Conservation (phyloP, 2,113 vertebrate genomes). For the Vulpes ferrilata region DNA sequence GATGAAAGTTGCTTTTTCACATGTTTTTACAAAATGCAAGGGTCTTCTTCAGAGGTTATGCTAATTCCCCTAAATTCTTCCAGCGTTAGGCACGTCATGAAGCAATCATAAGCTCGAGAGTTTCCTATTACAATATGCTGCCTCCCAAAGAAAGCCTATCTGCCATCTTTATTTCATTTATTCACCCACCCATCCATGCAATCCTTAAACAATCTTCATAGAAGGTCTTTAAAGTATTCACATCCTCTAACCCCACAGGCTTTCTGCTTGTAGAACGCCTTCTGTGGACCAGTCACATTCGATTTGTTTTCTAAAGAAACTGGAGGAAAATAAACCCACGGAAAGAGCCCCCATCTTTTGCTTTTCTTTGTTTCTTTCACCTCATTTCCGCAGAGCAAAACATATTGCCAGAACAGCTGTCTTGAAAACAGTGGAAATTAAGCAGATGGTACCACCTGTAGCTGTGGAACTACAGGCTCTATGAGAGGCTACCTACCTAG, state of each 20-base stretch:
- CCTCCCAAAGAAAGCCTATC: constrained; percentile 42
- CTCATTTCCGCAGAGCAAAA: constrained; percentile 54
- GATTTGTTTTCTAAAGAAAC: constrained; percentile 45
- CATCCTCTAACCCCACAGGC: neutral
- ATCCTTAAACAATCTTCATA: neutral
- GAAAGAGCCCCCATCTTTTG: neutral
- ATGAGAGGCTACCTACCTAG: neutral
- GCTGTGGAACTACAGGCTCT: constrained; percentile 30
- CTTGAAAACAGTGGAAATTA: constrained; percentile 2
- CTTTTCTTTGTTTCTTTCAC: constrained; percentile 70
- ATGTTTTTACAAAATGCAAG: constrained; percentile 24
- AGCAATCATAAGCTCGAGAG: neutral
- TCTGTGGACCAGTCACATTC: neutral
- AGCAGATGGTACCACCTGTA: constrained; percentile 66
- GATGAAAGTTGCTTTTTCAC: constrained; percentile 14
- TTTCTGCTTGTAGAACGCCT: neutral
- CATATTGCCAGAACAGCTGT: constrained; percentile 57
- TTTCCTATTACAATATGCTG: constrained; percentile 38
- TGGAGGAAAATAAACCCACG: constrained; percentile 19
- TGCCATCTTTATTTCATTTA: constrained; percentile 55
- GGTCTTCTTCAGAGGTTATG: constrained; percentile 62
- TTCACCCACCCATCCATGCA: neutral
- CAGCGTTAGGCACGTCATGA: constrained; percentile 16
- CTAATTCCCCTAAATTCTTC: constrained; percentile 53
- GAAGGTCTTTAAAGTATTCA: constrained; percentile 43